Evolutionary conservation across 2,797 vertebrate genomes (phyloP).

Genomic region (Sebastes trivittatus): DNA sequence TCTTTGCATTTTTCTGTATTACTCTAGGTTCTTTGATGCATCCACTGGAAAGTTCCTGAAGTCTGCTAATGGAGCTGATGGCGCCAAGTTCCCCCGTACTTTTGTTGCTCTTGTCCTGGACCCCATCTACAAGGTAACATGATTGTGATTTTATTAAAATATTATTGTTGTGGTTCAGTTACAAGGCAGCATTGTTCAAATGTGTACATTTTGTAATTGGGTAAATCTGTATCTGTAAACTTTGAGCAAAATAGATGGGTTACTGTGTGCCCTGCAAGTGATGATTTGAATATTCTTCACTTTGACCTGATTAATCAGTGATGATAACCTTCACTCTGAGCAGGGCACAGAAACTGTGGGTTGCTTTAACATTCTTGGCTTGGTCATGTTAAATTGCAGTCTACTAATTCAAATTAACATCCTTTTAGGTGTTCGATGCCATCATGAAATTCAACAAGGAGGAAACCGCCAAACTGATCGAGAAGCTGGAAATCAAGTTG

Average conservation of each 20-base stretch:
- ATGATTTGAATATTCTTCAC: constrained; percentile 95
- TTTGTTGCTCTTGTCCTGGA: constrained; percentile 92
- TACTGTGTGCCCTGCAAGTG: constrained; percentile 70
- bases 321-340: constrained; percentile 86
- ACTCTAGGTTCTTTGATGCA: constrained; percentile 85
- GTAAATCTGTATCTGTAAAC: not conserved
- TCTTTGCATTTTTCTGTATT: not conserved
- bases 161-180: not conserved
- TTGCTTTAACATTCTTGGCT: fast-evolving
- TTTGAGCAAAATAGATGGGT: not conserved
- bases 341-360: not conserved
- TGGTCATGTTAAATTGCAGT: not conserved
- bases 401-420: not conserved
- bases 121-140: constrained; percentile 91
- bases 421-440: constrained; percentile 88
- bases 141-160: not conserved
- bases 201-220: not conserved
- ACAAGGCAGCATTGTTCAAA: not conserved
- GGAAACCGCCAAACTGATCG: constrained; percentile 88
- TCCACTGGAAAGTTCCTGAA: constrained; percentile 89
- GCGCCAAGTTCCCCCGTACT: constrained; percentile 86
- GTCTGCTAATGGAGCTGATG: constrained; percentile 76
- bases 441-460: constrained; percentile 97
- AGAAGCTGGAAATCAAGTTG: constrained; percentile 93
- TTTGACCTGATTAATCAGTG: constrained; percentile 95